These are phyloP conservation scores for Triplophysa rosa DNA, from an alignment of 2,113 vertebrate species.

Conservation along the genomic window DNA sequence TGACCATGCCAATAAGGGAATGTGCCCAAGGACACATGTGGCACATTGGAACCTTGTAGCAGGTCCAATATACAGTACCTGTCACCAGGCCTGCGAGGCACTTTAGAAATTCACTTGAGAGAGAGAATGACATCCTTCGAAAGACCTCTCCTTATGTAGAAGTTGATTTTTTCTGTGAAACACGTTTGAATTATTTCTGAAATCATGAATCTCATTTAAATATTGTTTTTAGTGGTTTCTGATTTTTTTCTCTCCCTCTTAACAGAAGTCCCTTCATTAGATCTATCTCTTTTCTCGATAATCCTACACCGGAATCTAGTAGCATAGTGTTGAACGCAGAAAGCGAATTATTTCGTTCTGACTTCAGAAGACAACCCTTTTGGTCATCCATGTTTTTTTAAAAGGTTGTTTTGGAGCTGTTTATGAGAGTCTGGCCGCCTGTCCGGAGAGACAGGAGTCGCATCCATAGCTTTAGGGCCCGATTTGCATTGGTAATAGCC, in stretches of 20 bases:
- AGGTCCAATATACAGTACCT: slow-evolving; percentile 22
- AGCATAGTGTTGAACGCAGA: not conserved
- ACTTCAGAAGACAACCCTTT: not conserved
- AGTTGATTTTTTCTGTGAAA: not conserved
- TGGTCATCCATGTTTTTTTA: not conserved
- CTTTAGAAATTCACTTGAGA: not conserved
- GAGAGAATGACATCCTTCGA: not conserved
- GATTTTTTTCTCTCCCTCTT: not conserved
- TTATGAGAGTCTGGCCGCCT: not conserved
- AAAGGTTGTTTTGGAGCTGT: not conserved
- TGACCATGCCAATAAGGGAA: not conserved
- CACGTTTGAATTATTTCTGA: not conserved
- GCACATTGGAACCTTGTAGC: not conserved
- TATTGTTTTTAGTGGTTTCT: not conserved
- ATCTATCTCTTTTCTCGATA: not conserved
- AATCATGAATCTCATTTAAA: not conserved
- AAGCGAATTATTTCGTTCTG: no score
- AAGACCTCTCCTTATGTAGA: not conserved
- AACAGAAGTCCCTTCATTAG: not conserved
- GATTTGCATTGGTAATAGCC: slow-evolving; percentile 12
- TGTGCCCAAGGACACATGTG: not conserved
- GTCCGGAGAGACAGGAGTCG: not conserved
- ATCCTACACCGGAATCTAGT: not conserved
- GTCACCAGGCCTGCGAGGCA: not conserved
- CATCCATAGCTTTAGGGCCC: not conserved